phyloP scores from a whole-genome alignment of 2,113 vertebrate species.

The Oxygymnocypris stewartii region DNA sequence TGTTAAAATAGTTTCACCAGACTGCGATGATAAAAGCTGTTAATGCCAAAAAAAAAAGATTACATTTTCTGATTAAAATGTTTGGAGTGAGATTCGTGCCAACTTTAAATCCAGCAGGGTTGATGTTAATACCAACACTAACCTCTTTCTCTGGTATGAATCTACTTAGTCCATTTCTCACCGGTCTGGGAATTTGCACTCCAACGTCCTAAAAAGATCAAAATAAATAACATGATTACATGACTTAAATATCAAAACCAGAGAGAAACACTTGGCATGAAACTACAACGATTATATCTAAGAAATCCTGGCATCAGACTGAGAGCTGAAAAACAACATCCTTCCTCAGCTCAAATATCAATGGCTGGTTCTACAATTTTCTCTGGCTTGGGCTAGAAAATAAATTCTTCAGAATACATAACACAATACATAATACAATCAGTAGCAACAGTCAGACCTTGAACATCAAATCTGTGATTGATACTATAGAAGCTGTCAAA shows the following conservation, averaged over 20 bases:
- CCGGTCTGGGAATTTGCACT: conserved; percentile 91
- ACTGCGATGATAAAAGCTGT: background rate
- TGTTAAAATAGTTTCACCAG: background rate
- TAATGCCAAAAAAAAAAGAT: background rate
- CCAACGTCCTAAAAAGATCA: conserved; percentile 86
- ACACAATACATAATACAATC: background rate
- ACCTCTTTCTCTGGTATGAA: conserved; percentile 99
- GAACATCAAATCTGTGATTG: background rate
- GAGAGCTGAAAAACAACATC: conserved; percentile 43
- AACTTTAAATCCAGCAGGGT: conserved; percentile 46
- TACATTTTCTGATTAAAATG: too few species aligned
- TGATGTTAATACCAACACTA: conserved; percentile 24
- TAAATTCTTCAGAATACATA: background rate
- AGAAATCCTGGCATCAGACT: conserved; percentile 41
- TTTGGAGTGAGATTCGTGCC: background rate
- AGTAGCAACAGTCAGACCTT: background rate
- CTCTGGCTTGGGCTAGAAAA: background rate
- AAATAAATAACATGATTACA: background rate
- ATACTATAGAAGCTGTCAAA: background rate
- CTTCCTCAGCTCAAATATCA: conserved; percentile 21
- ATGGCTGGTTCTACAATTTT: background rate
- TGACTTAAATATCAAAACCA: background rate
- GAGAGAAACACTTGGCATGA: background rate
- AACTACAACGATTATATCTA: background rate
- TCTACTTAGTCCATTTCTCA: conserved; percentile 97